Conservation (phyloP, 2,888 invertebrate species). For the Himalopsyche tibetana region DNA sequence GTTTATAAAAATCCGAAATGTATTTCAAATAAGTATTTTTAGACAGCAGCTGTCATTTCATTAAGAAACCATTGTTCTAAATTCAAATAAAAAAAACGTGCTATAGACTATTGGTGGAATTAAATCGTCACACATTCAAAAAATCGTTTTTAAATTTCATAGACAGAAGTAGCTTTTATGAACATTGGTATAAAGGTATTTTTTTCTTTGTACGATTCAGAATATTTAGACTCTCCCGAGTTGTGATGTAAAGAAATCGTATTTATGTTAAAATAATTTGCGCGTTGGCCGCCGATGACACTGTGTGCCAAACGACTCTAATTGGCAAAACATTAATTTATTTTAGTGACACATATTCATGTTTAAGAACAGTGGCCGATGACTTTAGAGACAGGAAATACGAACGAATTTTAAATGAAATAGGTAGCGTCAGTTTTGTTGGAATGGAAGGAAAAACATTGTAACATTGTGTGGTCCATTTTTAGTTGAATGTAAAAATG, state of each 20-base stretch:
- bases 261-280: conserved; percentile 15
- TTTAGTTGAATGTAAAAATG: too few species aligned
- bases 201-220: not conserved
- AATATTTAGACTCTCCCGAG: conserved; percentile 1
- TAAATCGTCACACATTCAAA: too few species aligned
- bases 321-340: conserved; percentile 28
- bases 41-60: too few species aligned
- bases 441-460: not conserved
- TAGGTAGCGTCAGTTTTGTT: not conserved
- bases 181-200: not conserved
- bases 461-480: not conserved
- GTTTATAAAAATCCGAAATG: too few species aligned
- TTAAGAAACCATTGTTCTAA: too few species aligned
- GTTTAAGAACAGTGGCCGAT: not conserved
- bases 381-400: conserved; percentile 1
- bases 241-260: conserved; percentile 10
- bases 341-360: conserved; percentile 26
- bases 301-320: not conserved
- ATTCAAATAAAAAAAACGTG: too few species aligned
- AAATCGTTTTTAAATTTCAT: too few species aligned
- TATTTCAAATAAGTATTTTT: too few species aligned
- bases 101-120: too few species aligned
- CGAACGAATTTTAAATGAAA: not conserved
- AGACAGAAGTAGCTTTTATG: not conserved
- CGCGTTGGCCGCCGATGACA: not conserved